phyloP scores from a whole-genome alignment of 2,113 vertebrate species.

The Rhea pennata region DNA sequence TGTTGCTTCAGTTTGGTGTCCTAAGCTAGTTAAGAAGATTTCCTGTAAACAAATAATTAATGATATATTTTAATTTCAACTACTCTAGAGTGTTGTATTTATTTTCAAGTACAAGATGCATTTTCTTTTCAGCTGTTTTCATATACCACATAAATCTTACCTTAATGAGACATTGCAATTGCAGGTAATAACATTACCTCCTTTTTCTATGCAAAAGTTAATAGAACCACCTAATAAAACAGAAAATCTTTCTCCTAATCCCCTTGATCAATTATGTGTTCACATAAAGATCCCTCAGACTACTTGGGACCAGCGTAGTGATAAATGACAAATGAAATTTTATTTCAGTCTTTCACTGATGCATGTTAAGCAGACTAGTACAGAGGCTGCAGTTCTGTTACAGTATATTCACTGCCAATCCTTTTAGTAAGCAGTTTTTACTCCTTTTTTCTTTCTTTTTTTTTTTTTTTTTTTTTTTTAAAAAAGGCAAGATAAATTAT shows the following conservation, averaged over 20 bases:
- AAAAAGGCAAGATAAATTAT: background rate
- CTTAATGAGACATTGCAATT: background rate
- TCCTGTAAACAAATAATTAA: background rate
- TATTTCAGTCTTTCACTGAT: background rate
- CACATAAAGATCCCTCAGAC: background rate
- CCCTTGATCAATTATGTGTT: background rate
- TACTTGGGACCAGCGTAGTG: background rate
- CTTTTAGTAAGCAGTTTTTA: background rate
- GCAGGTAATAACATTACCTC: background rate
- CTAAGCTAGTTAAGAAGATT: background rate
- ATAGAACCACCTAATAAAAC: background rate
- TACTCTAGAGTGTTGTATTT: background rate
- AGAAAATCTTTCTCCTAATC: background rate
- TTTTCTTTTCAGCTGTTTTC: background rate
- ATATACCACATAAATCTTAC: background rate
- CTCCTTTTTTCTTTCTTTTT: background rate
- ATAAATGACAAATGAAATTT: constrained; percentile 44
- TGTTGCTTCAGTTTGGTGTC: background rate
- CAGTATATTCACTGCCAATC: background rate
- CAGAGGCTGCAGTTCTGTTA: background rate
- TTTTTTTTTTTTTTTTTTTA: background rate
- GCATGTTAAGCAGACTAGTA: background rate
- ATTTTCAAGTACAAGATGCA: background rate
- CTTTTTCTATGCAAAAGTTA: background rate
- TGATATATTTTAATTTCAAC: background rate